A percentile compares a stretch with the other conserved stretches of the same genome.
Evolutionary conservation across 2,113 vertebrate genomes (phyloP).

Genomic region (Sebastes schlegelii): DNA sequence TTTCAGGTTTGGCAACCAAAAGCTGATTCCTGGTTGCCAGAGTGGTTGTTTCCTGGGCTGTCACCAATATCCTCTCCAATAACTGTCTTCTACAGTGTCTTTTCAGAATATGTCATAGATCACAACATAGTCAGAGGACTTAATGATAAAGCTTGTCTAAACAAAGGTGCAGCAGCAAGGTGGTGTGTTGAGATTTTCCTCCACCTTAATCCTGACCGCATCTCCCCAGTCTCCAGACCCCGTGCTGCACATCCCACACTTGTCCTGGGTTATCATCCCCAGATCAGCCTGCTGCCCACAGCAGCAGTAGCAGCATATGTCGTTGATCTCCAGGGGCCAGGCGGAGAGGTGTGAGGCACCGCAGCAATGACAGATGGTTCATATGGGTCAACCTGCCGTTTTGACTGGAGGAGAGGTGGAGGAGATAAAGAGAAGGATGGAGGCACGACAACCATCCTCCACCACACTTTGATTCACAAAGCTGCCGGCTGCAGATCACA

Average conservation of each 20-base stretch:
- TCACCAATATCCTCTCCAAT: too few relatives aligned
- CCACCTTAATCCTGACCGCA: neutral
- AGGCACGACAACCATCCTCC: slow-evolving; percentile 34
- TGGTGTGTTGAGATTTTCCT: slow-evolving; percentile 13
- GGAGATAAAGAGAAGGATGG: slow-evolving; percentile 43
- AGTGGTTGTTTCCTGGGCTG: too few relatives aligned
- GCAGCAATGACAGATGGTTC: slow-evolving; percentile 76
- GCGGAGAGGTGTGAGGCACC: slow-evolving; percentile 65
- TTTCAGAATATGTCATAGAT: neutral
- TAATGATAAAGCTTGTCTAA: neutral
- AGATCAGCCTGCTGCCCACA: slow-evolving; percentile 46
- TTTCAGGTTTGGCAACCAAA: too few relatives aligned
- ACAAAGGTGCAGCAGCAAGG: neutral
- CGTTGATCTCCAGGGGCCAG: slow-evolving; percentile 53
- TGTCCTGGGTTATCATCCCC: slow-evolving; percentile 32
- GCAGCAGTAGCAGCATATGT: slow-evolving; percentile 70
- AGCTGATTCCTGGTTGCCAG: too few relatives aligned
- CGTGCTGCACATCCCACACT: neutral
- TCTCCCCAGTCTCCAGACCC: neutral
- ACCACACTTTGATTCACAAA: slow-evolving; percentile 55
- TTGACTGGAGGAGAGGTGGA: slow-evolving; percentile 44
- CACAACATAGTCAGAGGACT: neutral
- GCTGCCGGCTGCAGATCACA: slow-evolving; percentile 41
- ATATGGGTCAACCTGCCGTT: slow-evolving; percentile 73
- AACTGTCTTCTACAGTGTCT: neutral